Evolutionary conservation across 2,797 vertebrate species (phyloP), one percentile per base, ranked within the genome.

Genomic region (Microctenopoma lineatum): DNA sequence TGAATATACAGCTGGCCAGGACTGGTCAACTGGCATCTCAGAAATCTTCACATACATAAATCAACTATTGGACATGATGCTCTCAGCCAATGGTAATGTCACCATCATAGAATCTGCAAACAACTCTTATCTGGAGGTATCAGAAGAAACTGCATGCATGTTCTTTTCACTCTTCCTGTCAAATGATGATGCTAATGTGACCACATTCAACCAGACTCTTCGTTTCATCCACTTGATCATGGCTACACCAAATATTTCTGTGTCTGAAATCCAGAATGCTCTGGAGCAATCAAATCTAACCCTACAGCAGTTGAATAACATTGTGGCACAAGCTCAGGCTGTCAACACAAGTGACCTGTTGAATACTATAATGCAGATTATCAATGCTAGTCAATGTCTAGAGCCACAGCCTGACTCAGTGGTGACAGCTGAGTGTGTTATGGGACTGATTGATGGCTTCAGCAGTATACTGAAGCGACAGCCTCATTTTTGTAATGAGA

Each of bases 241-340:
- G 25, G 27, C 77, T 34, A 75, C 58, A 18, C 78, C 85, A 44
- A 85, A 83, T 55, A 52, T 90, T 41, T 92, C 84, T 11, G 36
- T 87, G 14, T 57, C 77, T 9, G 73, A 62, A 54, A 63, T 93
- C 45, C 82, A 91, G 73, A 52, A 87, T 52, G 84, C 83, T 21
- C 77, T 95, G 47, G 47, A 26, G 52, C 70, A 80, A 59, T 87
- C 91, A 32, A 92, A 94, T 70, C 66, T 95, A n/a, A 93, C 90
- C 4, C 34, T 89, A 4, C 58, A 51, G 12, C 87, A 94, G 29
- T 77, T 94, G 29, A 66, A 90, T n/a, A 26, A 55, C 60, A 62
- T 94, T 15, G 13, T 77, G 7, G 21, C 74, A n/a, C 39, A 88
- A 1, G 68, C 77, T 41, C 81, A 85, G 36, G 70, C 75, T 59